A percentile compares a stretch with the other conserved stretches of the same genome.
Conservation (phyloP, 1,140 invertebrate genomes). For the Calliopsis andreniformis region DNA sequence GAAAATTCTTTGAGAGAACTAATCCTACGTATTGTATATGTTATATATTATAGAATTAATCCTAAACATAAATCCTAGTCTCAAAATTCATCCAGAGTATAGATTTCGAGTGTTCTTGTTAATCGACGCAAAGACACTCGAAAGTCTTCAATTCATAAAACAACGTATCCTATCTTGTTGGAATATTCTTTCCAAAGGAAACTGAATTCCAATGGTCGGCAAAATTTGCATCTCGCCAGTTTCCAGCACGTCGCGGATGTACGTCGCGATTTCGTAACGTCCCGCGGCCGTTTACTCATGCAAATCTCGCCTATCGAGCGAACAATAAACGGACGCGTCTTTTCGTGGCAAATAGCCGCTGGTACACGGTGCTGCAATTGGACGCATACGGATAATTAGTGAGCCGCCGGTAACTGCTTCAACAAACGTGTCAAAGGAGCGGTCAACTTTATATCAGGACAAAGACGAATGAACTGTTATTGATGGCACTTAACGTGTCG, state of each 20-base stretch:
- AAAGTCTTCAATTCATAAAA: no score
- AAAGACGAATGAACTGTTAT: slow-evolving; percentile 55
- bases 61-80: no score
- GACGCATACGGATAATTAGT: slow-evolving; percentile 51
- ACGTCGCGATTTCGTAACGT: slow-evolving; percentile 8
- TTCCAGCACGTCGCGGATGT: neutral
- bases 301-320: neutral
- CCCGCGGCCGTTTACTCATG: neutral
- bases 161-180: no score
- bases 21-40: no score
- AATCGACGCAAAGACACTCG: no score
- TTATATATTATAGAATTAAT: no score
- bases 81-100: no score
- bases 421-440: slow-evolving; percentile 61
- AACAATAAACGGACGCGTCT: slow-evolving; percentile 16
- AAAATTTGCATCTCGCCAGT: no score
- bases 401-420: slow-evolving; percentile 51
- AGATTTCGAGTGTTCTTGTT: no score
- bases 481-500: slow-evolving; percentile 34
- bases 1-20: no score
- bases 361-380: slow-evolving; percentile 20
- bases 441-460: slow-evolving; percentile 56
- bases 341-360: slow-evolving; percentile 11
- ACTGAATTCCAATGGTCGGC: no score
- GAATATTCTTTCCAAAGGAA: no score